phyloP scores from a whole-genome alignment of 2,888 invertebrate genomes.

The Drosophila tanythrix region DNA sequence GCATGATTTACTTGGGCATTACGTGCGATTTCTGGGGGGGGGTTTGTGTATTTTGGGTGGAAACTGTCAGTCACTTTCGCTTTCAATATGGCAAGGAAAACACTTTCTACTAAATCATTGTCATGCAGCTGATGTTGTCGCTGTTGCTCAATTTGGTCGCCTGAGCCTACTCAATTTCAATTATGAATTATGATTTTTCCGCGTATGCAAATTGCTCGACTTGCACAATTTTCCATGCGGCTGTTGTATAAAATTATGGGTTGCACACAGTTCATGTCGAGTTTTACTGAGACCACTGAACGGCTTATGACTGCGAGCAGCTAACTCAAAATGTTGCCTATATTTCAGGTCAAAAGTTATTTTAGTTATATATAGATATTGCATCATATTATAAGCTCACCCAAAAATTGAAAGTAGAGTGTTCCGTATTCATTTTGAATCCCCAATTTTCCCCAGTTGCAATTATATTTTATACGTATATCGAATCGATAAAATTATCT shows the following conservation, averaged over 20 bases:
- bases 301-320: conserved; percentile 29
- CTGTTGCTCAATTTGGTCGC: conserved; percentile 39
- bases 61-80: conserved; percentile 65
- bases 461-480: neutral
- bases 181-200: conserved; percentile 60
- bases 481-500: neutral
- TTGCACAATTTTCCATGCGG: conserved; percentile 35
- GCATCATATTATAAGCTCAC: neutral
- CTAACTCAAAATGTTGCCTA: conserved; percentile 47
- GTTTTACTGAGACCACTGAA: conserved; percentile 41
- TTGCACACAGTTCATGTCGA: conserved; percentile 41
- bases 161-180: conserved; percentile 18
- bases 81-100: conserved; percentile 61
- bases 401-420: neutral
- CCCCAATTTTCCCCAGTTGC: neutral
- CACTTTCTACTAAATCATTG: conserved; percentile 76
- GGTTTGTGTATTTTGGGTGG: conserved; percentile 14
- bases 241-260: conserved; percentile 63
- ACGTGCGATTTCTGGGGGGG: neutral
- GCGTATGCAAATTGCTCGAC: conserved; percentile 35
- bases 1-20: conserved; percentile 33
- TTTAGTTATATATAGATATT: neutral
- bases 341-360: conserved; percentile 5
- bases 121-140: conserved; percentile 25
- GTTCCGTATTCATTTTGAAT: neutral